A percentile compares a stretch with the other conserved stretches of the same genome.
Evolutionary conservation across 1,140 invertebrate species (phyloP).

Genomic region (Drosophila carrolli): DNA sequence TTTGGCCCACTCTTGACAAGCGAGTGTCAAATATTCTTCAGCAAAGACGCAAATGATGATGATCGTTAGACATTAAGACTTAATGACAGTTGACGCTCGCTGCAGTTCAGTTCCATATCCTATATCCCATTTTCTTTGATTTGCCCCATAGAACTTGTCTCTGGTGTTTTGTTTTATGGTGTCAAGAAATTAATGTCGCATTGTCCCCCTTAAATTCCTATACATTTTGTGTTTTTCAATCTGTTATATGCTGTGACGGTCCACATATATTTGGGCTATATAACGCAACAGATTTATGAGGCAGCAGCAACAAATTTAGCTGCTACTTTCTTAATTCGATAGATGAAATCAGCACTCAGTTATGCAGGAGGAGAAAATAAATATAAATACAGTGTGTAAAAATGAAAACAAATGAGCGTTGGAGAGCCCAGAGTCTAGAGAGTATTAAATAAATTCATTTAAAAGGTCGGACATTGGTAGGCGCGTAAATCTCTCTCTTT

Average conservation of each 20-base stretch:
- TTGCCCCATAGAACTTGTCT: slow-evolving; percentile 28
- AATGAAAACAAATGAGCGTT: slow-evolving; percentile 50
- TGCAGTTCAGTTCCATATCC: slow-evolving; percentile 11
- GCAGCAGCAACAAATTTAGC: slow-evolving; percentile 48
- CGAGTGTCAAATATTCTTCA: slow-evolving; percentile 34
- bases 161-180: slow-evolving; percentile 41
- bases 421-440: slow-evolving; percentile 9
- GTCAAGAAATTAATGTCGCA: slow-evolving; percentile 26
- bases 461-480: slow-evolving; percentile 57
- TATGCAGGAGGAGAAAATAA: slow-evolving; percentile 35
- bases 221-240: slow-evolving; percentile 30
- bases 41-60: slow-evolving; percentile 53
- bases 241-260: slow-evolving; percentile 3
- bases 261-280: slow-evolving; percentile 15
- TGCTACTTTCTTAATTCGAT: slow-evolving; percentile 79
- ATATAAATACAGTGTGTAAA: slow-evolving; percentile 33
- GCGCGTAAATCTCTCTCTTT: slow-evolving; percentile 64
- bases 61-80: slow-evolving; percentile 61
- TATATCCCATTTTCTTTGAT: slow-evolving; percentile 38
- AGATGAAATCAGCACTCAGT: slow-evolving; percentile 76
- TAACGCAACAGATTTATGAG: slow-evolving; percentile 69
- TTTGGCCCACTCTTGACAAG: slow-evolving; percentile 26
- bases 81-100: slow-evolving; percentile 72
- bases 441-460: slow-evolving; percentile 58
- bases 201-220: slow-evolving; percentile 26